Conservation (phyloP, 2,113 vertebrate genomes). For the Aegotheles bennettii region DNA sequence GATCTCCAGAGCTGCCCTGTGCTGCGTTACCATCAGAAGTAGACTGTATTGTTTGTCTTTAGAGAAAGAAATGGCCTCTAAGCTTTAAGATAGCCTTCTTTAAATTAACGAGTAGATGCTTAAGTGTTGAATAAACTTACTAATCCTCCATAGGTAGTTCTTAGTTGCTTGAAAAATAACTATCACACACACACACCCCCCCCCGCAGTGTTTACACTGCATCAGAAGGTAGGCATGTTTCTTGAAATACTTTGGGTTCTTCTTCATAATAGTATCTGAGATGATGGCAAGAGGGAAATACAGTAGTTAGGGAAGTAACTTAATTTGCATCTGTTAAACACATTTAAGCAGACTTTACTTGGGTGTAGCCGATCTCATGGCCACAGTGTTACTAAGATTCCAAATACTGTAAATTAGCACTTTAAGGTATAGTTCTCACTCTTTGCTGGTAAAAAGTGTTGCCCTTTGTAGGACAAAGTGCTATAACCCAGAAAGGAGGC, state of each 20-base stretch:
- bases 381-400: neutral
- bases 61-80: slow-evolving; percentile 48
- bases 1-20: neutral
- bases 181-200: neutral
- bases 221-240: slow-evolving; percentile 15
- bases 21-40: neutral
- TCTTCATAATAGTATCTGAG: neutral
- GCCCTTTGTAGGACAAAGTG: neutral
- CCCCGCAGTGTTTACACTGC: slow-evolving; percentile 31
- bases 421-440: slow-evolving; percentile 54
- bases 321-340: neutral
- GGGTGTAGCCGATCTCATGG: neutral
- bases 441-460: neutral
- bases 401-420: slow-evolving; percentile 52
- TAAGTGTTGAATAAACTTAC: slow-evolving; percentile 35
- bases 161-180: slow-evolving; percentile 60
- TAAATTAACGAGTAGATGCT: slow-evolving; percentile 29
- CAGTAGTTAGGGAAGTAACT: neutral
- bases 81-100: slow-evolving; percentile 67
- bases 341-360: neutral
- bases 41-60: slow-evolving; percentile 44
- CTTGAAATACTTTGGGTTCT: slow-evolving; percentile 31
- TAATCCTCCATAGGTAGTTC: slow-evolving; percentile 38
- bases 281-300: slow-evolving; percentile 10
- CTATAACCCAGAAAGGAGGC: neutral